These are phyloP conservation scores for Enteromius treurensis DNA, from an alignment of 2,797 vertebrate genomes.

Conservation along the genomic window DNA sequence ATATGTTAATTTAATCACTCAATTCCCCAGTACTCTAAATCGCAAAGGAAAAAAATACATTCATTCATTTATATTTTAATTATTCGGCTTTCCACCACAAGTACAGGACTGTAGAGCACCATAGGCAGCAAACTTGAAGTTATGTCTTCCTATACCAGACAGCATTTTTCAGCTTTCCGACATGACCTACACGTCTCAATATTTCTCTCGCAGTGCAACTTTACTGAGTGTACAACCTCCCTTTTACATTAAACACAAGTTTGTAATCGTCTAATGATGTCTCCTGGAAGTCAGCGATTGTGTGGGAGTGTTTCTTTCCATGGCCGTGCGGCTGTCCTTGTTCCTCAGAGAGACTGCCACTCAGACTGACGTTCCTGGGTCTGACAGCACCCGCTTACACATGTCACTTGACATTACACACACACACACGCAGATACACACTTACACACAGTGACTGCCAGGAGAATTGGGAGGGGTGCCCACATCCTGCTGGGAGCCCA, in stretches of 20 bases:
- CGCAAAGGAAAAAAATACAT: not conserved
- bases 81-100: not conserved
- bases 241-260: conserved; percentile 21
- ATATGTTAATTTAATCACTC: not conserved
- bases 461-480: conserved; percentile 47
- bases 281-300: conserved; percentile 30
- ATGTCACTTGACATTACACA: conserved; percentile 79
- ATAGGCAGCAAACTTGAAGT: not conserved
- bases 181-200: not conserved
- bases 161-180: not conserved
- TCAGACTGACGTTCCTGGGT: conserved; percentile 69
- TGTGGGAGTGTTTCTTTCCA: conserved; percentile 59
- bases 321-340: conserved; percentile 54
- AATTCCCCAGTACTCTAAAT: not conserved
- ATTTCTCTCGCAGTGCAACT: not conserved
- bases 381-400: conserved; percentile 77
- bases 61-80: not conserved
- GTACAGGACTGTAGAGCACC: not conserved
- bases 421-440: conserved; percentile 56
- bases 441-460: conserved; percentile 49
- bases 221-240: not conserved
- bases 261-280: conserved; percentile 24
- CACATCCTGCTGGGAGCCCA: conserved; percentile 48
- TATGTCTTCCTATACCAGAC: not conserved
- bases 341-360: conserved; percentile 64